Evolutionary conservation across 2,113 vertebrate species (phyloP).

Genomic region (Corvus cornix): DNA sequence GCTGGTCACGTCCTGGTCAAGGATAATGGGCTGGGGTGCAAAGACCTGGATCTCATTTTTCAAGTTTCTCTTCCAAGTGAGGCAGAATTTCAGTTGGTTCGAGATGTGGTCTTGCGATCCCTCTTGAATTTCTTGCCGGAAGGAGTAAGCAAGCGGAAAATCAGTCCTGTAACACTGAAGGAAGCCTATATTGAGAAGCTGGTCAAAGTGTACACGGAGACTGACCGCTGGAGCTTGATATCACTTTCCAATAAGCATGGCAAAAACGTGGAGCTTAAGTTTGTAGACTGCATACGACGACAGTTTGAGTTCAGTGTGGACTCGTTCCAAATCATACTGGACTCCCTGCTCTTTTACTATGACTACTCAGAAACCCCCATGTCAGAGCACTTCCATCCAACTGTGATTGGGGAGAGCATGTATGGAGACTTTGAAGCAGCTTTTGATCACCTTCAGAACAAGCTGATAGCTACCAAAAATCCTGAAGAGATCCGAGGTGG

Average conservation of each 20-base stretch:
- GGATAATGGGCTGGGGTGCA: conserved; percentile 93
- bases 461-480: conserved; percentile 93
- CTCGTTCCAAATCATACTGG: conserved; percentile 97
- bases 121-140: conserved; percentile 94
- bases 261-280: conserved; percentile 95
- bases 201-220: conserved; percentile 92
- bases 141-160: conserved; percentile 93
- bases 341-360: conserved; percentile 89
- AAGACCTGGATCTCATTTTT: conserved; percentile 97
- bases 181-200: conserved; percentile 98
- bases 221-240: conserved; percentile 97
- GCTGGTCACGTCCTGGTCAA: conserved; percentile 95
- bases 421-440: conserved; percentile 90
- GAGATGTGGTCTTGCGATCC: conserved; percentile 90
- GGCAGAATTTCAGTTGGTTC: conserved; percentile 86
- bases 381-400: conserved; percentile 84
- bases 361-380: conserved; percentile 79
- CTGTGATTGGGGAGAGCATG: conserved; percentile 89
- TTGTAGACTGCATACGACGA: conserved; percentile 91
- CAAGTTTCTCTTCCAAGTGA: conserved; percentile 88
- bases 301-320: conserved; percentile 99
- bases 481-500: conserved; percentile 96
- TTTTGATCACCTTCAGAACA: conserved; percentile 87
- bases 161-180: conserved; percentile 89
- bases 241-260: conserved; percentile 96